Evolutionary conservation across 1,140 invertebrate species (phyloP), one percentile per base, ranked within the genome.

Genomic region (Neocloeon triangulifer): DNA sequence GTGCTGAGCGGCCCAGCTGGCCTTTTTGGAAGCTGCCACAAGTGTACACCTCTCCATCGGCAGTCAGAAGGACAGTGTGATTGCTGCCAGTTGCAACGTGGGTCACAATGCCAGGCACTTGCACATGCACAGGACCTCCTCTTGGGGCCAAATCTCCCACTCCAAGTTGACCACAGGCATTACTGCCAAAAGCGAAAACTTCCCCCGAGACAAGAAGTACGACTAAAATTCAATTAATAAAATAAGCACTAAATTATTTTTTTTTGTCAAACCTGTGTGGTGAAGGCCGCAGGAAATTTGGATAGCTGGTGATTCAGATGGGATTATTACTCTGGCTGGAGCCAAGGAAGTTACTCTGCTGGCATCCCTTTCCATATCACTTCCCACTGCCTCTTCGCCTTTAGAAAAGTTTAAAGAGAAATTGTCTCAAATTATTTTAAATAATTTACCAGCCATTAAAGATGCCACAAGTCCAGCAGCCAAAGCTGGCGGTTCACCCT

Each of bases 11-110:
- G 5, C 85, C 84, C n/a, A 95, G 56, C 41, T 92, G 81, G 26
- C 82, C 82, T 59, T 88, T 89, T 73, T 82, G 78, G 55, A 84
- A 73, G 44, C 70, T 78, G 26, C 92, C 92, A 54, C 88, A 94
- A 0, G 91, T 94, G 43, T 76, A 89, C 4, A 97, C 74, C 51
- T 89, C 75, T 4, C 92, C 92, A 42, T 78, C 78, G 23, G 66
- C 59, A 12, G 85, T 79, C n/a, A 96, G 56, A 13, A 95, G 53
- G 1, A 84, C 82, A 3, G 88, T 85, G 50, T 98, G 92, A 56
- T 94, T 88, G 45, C 82, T 88, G 3, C 92, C 92, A 34, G 86
- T 81, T 4, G 85, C 82, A 13, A 97, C 64, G 44, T 85, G 74
- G 2, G 62, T 61, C 3, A 61, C 55, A 19, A 40, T 36, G 20